These are phyloP conservation scores for Periphyllus acericola DNA, from an alignment of 2,888 invertebrate genomes.

Conservation along the genomic window DNA sequence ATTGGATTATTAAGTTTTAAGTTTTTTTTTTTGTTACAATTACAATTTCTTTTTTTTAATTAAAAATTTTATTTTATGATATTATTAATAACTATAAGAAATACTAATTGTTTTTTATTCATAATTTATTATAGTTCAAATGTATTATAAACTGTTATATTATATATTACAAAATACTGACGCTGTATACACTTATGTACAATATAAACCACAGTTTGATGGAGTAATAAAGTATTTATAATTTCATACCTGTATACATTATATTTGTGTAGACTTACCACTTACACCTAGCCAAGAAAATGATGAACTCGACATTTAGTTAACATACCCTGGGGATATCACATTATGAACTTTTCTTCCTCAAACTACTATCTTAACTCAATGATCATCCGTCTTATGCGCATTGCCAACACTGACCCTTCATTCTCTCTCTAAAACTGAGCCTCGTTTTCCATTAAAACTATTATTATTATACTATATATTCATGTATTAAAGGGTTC, in stretches of 20 bases:
- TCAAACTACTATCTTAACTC: too few relatives aligned
- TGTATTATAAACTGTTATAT: conserved; percentile 52
- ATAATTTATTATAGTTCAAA: conserved; percentile 57
- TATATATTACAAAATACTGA: background rate
- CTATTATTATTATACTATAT: too few relatives aligned
- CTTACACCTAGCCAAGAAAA: too few relatives aligned
- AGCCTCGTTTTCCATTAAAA: too few relatives aligned
- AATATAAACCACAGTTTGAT: background rate
- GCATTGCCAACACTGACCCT: too few relatives aligned
- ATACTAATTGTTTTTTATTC: conserved; percentile 50
- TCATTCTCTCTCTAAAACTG: too few relatives aligned
- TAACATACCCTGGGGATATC: too few relatives aligned
- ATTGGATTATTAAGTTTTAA: conserved; percentile 37
- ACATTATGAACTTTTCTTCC: too few relatives aligned
- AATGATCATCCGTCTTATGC: too few relatives aligned
- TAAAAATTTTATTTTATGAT: conserved; percentile 40
- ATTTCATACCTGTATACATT: background rate
- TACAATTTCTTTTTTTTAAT: conserved; percentile 26
- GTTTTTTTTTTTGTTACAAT: conserved; percentile 39
- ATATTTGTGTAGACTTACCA: background rate
- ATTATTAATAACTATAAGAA: conserved; percentile 22
- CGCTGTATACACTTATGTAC: background rate
- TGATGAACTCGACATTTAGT: too few relatives aligned
- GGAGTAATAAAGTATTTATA: conserved; percentile 3
- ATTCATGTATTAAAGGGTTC: too few relatives aligned